These are phyloP conservation scores for Orestias chungarensis DNA, from an alignment of 2,797 vertebrate genomes.

Conservation along the genomic window DNA sequence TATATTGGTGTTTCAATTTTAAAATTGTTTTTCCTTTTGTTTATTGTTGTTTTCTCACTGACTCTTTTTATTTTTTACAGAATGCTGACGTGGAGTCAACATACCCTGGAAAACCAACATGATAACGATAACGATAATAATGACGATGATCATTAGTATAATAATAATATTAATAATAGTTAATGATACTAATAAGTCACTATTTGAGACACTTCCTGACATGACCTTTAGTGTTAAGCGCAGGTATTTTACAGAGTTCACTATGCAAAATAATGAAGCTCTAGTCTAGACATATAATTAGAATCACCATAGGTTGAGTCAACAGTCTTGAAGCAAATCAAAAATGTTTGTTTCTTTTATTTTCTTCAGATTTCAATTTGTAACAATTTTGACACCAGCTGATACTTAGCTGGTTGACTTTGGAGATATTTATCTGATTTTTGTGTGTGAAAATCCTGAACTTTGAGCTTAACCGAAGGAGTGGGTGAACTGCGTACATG, in stretches of 20 bases:
- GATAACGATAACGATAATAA: constrained; percentile 12
- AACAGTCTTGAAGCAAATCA: neutral
- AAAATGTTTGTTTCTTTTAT: neutral
- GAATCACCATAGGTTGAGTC: no score
- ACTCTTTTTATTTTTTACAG: constrained; percentile 33
- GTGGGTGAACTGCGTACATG: constrained; percentile 31
- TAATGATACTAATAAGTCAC: neutral
- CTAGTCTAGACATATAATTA: no score
- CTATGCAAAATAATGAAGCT: neutral
- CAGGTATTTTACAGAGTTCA: neutral
- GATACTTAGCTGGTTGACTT: neutral
- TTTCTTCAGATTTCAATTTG: neutral
- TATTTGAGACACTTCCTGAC: constrained; percentile 28
- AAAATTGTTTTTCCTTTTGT: neutral
- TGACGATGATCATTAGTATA: neutral
- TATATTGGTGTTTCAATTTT: neutral
- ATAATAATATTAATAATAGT: constrained; percentile 17
- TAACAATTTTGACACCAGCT: neutral
- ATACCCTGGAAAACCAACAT: neutral
- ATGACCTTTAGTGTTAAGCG: constrained; percentile 22
- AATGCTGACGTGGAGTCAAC: constrained; percentile 54
- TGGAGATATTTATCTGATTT: neutral
- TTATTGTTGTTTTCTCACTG: neutral
- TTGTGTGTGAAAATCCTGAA: neutral
- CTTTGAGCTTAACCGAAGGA: constrained; percentile 28